A percentile compares a stretch with the other conserved stretches of the same genome.
These are phyloP conservation scores for Bolborhynchus lineola DNA, from an alignment of 2,113 vertebrate species.

Conservation along the genomic window DNA sequence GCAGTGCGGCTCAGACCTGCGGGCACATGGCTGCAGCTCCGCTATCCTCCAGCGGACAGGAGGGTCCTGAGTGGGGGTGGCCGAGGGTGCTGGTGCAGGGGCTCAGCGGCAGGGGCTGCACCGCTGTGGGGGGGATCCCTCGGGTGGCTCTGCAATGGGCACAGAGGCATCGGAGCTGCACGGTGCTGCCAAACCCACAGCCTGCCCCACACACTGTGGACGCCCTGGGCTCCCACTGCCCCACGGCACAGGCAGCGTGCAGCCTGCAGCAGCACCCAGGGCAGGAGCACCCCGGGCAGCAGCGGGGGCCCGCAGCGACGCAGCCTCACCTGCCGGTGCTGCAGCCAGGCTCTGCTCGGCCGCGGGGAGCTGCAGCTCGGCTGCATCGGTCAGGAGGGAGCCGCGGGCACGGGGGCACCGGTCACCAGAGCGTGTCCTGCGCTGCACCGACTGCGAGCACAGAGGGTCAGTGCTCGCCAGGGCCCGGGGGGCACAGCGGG, in stretches of 20 bases:
- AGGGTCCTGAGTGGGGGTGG: constrained; percentile 16
- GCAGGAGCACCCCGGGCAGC: background rate
- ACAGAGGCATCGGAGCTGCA: background rate
- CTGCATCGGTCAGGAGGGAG: constrained; percentile 76
- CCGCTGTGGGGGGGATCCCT: background rate
- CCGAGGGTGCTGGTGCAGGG: background rate
- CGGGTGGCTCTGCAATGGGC: background rate
- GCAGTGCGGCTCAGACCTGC: background rate
- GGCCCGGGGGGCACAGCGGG: no score
- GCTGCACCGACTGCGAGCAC: constrained; percentile 74
- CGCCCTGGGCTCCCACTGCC: background rate
- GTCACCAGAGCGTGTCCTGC: constrained; percentile 85
- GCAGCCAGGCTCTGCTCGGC: background rate
- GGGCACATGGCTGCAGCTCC: background rate
- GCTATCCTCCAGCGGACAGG: background rate
- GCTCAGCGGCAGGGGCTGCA: constrained; percentile 10
- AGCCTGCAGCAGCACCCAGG: background rate
- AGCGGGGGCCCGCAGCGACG: background rate
- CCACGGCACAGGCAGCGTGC: rapidly evolving
- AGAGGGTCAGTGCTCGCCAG: background rate
- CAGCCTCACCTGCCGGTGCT: background rate
- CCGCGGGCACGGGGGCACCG: constrained; percentile 80
- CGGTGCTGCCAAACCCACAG: background rate
- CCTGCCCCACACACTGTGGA: background rate
- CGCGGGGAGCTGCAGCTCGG: constrained; percentile 52